phyloP scores from a whole-genome alignment of 2,797 vertebrate species.

The Petrocephalus sullivani region DNA sequence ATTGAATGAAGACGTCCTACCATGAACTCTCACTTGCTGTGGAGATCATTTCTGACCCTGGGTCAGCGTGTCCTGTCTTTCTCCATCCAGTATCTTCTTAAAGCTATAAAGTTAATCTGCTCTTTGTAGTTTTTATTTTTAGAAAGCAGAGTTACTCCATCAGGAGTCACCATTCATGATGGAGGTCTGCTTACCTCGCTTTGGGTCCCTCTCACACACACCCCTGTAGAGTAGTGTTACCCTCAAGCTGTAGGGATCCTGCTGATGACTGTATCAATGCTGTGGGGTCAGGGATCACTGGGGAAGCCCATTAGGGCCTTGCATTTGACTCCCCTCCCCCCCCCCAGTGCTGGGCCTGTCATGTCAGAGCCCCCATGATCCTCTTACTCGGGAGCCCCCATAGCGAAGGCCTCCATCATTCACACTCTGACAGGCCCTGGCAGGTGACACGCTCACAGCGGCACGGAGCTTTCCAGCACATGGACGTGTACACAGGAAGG shows the following conservation, averaged over 20 bases:
- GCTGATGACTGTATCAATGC: conserved; percentile 45
- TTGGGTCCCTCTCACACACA: background rate
- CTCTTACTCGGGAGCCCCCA: conserved; percentile 29
- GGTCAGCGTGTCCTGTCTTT: background rate
- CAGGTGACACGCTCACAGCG: background rate
- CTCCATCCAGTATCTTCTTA: background rate
- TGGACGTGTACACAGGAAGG: background rate
- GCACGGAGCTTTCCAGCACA: background rate
- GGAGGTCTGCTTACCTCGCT: background rate
- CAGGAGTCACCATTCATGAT: background rate
- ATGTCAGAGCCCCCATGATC: conserved; percentile 33
- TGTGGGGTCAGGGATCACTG: conserved; percentile 45
- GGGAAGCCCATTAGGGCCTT: conserved; percentile 57
- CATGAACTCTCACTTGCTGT: background rate
- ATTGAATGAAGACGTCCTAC: background rate
- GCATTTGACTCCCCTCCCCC: conserved; percentile 41
- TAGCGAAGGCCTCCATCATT: conserved; percentile 17
- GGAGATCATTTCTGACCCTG: background rate
- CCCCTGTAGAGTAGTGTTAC: background rate
- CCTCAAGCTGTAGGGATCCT: conserved; percentile 40
- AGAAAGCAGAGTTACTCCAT: background rate
- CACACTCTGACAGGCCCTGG: background rate
- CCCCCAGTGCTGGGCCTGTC: conserved; percentile 32
- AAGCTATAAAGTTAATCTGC: background rate
- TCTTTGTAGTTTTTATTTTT: background rate